A percentile compares a stretch with the other conserved stretches of the same genome.
phyloP scores from a whole-genome alignment of 2,113 vertebrate species.

The Syrmaticus mikado region DNA sequence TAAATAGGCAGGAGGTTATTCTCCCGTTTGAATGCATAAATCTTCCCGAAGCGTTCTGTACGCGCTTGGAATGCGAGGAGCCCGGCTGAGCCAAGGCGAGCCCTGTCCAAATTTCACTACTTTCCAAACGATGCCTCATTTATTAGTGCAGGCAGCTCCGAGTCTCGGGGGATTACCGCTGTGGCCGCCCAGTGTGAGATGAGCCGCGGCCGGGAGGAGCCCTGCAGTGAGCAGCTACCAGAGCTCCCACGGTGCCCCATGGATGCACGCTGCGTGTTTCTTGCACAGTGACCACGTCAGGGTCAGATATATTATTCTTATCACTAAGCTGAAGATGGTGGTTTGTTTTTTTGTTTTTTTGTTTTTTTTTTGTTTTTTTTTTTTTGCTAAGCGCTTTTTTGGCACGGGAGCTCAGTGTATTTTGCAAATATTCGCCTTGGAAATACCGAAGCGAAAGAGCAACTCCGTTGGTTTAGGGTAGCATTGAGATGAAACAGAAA shows the following conservation, averaged over 20 bases:
- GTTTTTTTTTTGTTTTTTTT: too few species aligned
- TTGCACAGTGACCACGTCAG: fast-evolving
- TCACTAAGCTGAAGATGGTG: not conserved
- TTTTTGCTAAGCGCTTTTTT: not conserved
- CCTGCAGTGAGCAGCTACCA: not conserved
- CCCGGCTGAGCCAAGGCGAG: conserved; percentile 51
- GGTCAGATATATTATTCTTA: fast-evolving
- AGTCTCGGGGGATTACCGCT: not conserved
- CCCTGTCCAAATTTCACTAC: conserved; percentile 57
- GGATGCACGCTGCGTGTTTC: too few species aligned
- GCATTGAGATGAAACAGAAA: not conserved
- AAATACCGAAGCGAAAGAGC: not conserved
- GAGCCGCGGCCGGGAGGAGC: not conserved
- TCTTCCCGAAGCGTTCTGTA: conserved; percentile 25
- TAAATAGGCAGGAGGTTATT: conserved; percentile 22
- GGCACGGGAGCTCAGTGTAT: fast-evolving
- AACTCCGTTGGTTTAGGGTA: not conserved
- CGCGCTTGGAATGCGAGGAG: conserved; percentile 39
- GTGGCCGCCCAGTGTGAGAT: conserved; percentile 8
- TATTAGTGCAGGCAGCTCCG: conserved; percentile 41
- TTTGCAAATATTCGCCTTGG: not conserved
- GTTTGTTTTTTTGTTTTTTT: not conserved
- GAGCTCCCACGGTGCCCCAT: not conserved
- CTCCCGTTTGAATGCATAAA: conserved; percentile 15
- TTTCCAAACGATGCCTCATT: conserved; percentile 74